Percentiles rank a stretch among this genome's conserved stretches.
Evolutionary conservation across 2,113 vertebrate species (phyloP).

Genomic region (Onychostruthus taczanowskii): DNA sequence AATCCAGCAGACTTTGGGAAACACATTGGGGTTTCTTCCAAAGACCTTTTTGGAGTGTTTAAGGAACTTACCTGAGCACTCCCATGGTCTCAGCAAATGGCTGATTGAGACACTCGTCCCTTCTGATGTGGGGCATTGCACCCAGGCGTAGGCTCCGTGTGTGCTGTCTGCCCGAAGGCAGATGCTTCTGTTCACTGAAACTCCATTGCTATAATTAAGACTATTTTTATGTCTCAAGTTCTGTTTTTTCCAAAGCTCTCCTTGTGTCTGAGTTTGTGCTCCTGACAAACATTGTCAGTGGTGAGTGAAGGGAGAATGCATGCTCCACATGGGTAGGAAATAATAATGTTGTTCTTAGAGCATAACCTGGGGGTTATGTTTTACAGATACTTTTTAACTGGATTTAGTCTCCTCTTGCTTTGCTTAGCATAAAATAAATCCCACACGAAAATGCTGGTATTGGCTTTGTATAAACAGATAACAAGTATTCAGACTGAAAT

Average conservation of each 20-base stretch:
- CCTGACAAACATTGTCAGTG: background rate
- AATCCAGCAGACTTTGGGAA: background rate
- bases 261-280: background rate
- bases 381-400: background rate
- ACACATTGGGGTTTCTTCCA: background rate
- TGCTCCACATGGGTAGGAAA: background rate
- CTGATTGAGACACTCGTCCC: background rate
- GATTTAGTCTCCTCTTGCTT: background rate
- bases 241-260: background rate
- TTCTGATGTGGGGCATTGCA: background rate
- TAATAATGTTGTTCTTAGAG: background rate
- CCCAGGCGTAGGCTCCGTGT: accelerated
- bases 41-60: background rate
- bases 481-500: background rate
- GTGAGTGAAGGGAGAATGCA: background rate
- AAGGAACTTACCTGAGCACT: background rate
- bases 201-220: accelerated
- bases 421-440: background rate
- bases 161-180: background rate
- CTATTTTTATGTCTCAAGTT: background rate
- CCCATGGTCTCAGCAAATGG: background rate
- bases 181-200: background rate
- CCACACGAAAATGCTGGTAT: background rate
- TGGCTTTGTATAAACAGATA: background rate
- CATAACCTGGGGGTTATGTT: background rate